Conservation (phyloP, 2,797 vertebrate genomes). For the Neopelma chrysocephalum region DNA sequence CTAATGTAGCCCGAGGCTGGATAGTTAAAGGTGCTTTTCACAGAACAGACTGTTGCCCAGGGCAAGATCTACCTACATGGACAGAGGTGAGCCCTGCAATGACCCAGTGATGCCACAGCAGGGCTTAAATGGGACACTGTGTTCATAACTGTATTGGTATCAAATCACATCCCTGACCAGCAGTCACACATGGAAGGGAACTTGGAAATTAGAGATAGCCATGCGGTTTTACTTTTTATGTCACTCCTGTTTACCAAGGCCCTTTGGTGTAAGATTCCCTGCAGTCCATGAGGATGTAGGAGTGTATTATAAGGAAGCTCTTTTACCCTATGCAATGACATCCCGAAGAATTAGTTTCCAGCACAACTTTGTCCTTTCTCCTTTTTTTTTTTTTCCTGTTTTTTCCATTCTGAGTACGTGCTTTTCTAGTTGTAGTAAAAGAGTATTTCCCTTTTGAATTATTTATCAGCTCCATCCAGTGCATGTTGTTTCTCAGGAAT, state of each 20-base stretch:
- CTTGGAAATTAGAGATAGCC: neutral
- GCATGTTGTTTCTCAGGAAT: slow-evolving; percentile 25
- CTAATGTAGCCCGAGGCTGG: neutral
- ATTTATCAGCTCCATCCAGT: slow-evolving; percentile 15
- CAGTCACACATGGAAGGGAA: neutral
- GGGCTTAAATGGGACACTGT: neutral
- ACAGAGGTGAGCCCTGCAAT: neutral
- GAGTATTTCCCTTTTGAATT: slow-evolving; percentile 42
- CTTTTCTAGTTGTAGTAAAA: neutral
- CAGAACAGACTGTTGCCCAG: neutral
- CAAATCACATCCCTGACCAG: neutral
- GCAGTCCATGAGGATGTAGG: neutral
- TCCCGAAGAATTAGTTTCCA: neutral
- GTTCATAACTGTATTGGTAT: neutral
- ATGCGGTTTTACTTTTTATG: neutral
- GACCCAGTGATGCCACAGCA: neutral
- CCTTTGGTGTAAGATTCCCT: neutral
- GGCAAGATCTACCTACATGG: neutral
- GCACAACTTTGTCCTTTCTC: neutral
- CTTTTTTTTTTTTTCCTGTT: neutral
- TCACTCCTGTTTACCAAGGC: neutral
- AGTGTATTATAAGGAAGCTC: neutral
- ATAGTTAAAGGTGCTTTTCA: neutral
- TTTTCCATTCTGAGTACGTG: neutral
- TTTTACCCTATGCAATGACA: neutral